These are phyloP conservation scores for Seriola quinqueradiata DNA, from an alignment of 2,113 vertebrate species.

Conservation along the genomic window DNA sequence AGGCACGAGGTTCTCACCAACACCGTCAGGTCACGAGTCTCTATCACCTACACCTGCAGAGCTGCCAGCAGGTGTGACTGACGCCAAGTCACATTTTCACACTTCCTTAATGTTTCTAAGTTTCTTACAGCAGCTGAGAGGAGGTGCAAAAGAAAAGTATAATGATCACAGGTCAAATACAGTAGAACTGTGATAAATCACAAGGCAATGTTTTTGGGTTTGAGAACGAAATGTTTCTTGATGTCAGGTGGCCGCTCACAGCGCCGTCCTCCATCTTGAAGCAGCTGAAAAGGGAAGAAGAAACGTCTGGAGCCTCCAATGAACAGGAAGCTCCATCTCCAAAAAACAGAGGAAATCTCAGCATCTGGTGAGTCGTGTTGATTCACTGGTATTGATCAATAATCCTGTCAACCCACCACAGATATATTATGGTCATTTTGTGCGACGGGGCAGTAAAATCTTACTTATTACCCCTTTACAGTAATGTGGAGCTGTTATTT, in stretches of 20 bases:
- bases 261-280: background rate
- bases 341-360: conserved; percentile 47
- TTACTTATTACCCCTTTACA: conserved; percentile 66
- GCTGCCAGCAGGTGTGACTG: conserved; percentile 21
- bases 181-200: conserved; percentile 16
- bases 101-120: conserved; percentile 38
- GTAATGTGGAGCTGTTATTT: conserved; percentile 69
- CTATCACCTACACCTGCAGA: conserved; percentile 36
- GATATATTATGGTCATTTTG: conserved; percentile 73
- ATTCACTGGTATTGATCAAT: conserved; percentile 66
- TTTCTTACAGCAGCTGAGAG: conserved; percentile 1
- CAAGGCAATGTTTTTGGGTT: conserved; percentile 1
- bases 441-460: conserved; percentile 65
- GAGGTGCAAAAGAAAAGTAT: conserved; percentile 9
- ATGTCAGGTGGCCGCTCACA: background rate
- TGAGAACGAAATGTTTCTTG: conserved; percentile 4
- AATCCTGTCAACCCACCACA: conserved; percentile 57
- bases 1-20: conserved; percentile 15
- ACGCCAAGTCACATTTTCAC: conserved; percentile 33
- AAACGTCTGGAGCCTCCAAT: conserved; percentile 25
- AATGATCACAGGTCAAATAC: background rate
- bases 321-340: conserved; percentile 28
- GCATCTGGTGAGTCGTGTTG: conserved; percentile 65
- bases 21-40: conserved; percentile 20
- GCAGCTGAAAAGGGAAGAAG: conserved; percentile 6